Evolutionary conservation across 2,113 vertebrate genomes (phyloP).

Genomic region (Percina caprodes): DNA sequence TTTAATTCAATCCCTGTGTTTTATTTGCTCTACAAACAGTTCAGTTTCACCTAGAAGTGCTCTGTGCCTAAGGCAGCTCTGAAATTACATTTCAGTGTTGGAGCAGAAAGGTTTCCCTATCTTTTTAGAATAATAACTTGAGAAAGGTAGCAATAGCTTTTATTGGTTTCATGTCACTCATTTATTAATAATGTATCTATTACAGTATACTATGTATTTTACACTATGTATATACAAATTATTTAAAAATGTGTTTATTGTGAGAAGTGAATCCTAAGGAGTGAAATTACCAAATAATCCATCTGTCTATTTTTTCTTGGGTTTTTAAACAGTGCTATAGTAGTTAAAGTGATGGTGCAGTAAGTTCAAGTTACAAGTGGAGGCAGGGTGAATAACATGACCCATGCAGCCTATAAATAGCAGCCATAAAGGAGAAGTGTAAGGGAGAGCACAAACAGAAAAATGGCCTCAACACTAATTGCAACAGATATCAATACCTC

Average conservation of each 20-base stretch:
- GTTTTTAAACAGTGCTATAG: conserved; percentile 36
- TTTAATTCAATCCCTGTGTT: conserved; percentile 43
- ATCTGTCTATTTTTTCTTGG: conserved; percentile 29
- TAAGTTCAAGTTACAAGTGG: conserved; percentile 71
- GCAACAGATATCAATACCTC: conserved; percentile 36
- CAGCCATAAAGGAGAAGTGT: conserved; percentile 33
- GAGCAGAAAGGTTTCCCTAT: conserved; percentile 9
- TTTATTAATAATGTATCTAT: conserved; percentile 31
- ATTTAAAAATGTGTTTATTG: conserved; percentile 22
- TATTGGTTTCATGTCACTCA: not conserved
- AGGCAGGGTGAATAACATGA: conserved; percentile 53
- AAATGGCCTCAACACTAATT: conserved; percentile 40
- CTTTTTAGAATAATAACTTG: conserved; percentile 7
- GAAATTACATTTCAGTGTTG: conserved; percentile 44
- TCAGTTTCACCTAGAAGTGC: conserved; percentile 45
- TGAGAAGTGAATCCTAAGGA: conserved; percentile 31
- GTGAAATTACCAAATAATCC: conserved; percentile 14
- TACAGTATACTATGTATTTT: conserved; percentile 25
- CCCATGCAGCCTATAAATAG: conserved; percentile 68
- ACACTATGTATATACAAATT: conserved; percentile 19
- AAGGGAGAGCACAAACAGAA: conserved; percentile 51
- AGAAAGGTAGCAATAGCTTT: conserved; percentile 20
- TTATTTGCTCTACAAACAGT: conserved; percentile 67
- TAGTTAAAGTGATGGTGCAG: conserved; percentile 45
- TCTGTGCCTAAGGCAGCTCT: conserved; percentile 53